phyloP scores from a whole-genome alignment of 2,797 vertebrate genomes.

The Sphenodon punctatus region DNA sequence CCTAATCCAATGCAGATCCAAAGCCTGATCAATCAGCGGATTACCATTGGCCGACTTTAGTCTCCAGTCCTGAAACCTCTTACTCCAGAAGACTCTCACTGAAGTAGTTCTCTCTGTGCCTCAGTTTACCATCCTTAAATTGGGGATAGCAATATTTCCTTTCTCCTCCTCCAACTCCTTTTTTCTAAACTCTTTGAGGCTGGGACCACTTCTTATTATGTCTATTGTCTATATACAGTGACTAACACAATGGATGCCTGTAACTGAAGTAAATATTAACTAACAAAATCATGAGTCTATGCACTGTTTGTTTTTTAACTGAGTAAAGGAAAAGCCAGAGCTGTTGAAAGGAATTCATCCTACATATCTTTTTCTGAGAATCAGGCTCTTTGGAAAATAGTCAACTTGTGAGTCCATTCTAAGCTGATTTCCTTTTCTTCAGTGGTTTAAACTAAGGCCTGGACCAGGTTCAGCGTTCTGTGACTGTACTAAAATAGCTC shows the following conservation, averaged over 20 bases:
- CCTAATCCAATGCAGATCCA: too few species aligned
- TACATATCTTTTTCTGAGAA: not conserved
- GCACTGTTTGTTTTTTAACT: not conserved
- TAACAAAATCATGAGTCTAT: too few species aligned
- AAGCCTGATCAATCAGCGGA: too few species aligned
- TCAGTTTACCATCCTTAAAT: not conserved
- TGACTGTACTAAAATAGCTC: not conserved
- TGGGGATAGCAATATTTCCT: rapidly evolving
- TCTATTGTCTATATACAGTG: not conserved
- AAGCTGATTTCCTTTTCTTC: not conserved
- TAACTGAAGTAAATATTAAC: too few species aligned
- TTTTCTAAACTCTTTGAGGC: not conserved
- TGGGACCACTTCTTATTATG: not conserved
- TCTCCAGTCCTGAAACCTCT: too few species aligned
- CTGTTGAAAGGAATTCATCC: not conserved
- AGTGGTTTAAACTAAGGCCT: not conserved
- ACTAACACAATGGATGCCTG: not conserved
- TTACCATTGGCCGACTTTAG: too few species aligned
- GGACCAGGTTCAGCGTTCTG: not conserved
- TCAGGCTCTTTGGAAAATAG: not conserved
- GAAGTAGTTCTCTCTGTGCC: not conserved
- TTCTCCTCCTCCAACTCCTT: too few species aligned
- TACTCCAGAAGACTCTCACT: too few species aligned
- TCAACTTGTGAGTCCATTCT: not conserved
- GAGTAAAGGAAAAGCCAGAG: not conserved